These are phyloP conservation scores for Temnopleurus reevesii DNA, from an alignment of 53 echinoderm and acorn worm species.

Conservation along the genomic window DNA sequence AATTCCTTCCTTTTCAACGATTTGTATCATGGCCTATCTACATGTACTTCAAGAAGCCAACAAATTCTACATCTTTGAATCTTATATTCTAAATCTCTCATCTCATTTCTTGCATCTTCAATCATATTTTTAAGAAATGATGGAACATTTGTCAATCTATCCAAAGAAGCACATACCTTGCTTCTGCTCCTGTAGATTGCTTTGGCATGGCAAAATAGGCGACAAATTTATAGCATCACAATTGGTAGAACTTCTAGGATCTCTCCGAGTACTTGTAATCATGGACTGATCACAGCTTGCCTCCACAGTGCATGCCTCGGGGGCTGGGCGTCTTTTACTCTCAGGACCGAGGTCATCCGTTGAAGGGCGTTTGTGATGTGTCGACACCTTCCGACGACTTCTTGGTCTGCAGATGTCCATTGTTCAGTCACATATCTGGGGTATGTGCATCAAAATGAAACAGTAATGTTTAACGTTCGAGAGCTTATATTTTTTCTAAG, in stretches of 20 bases:
- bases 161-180: neutral
- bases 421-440: neutral
- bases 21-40: neutral
- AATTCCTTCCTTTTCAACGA: too few species aligned
- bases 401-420: constrained; percentile 12
- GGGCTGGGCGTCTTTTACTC: neutral
- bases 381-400: neutral
- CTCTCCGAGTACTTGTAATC: constrained; percentile 10
- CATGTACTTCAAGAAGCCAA: neutral
- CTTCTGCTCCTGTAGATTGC: neutral
- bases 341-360: neutral
- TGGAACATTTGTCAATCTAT: too few species aligned
- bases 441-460: neutral
- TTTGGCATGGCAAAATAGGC: neutral
- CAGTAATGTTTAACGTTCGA: too few species aligned
- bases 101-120: too few species aligned
- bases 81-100: too few species aligned
- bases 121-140: too few species aligned
- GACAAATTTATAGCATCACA: neutral
- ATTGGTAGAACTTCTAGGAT: neutral
- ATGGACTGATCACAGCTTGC: neutral
- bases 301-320: neutral
- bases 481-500: too few species aligned
- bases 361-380: neutral
- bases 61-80: too few species aligned